These are phyloP conservation scores for Cosmia pyralina DNA, from an alignment of 2,888 invertebrate species.

Conservation along the genomic window DNA sequence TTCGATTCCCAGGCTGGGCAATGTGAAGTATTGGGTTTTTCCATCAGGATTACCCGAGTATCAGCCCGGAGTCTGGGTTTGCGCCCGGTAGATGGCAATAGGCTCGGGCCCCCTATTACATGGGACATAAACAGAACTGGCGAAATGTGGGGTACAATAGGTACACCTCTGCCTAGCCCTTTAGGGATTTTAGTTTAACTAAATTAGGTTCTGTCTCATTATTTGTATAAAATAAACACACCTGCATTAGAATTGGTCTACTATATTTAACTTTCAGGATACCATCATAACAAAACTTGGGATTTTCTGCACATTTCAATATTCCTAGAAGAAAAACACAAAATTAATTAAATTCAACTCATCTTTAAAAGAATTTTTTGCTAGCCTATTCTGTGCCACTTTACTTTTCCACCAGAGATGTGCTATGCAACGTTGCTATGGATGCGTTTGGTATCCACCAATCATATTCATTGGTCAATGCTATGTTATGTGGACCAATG, in stretches of 20 bases:
- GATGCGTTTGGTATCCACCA: too few relatives aligned
- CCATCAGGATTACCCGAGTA: background rate
- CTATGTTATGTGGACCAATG: too few relatives aligned
- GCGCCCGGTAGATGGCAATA: too few relatives aligned
- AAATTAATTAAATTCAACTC: background rate
- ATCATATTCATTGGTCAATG: too few relatives aligned
- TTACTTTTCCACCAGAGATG: too few relatives aligned
- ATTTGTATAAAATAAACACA: constrained; percentile 70
- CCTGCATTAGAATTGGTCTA: constrained; percentile 95
- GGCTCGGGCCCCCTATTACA: background rate
- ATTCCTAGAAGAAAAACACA: constrained; percentile 71
- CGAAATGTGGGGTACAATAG: background rate
- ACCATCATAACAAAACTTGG: constrained; percentile 73
- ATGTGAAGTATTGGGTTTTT: background rate
- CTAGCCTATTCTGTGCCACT: background rate
- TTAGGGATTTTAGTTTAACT: background rate
- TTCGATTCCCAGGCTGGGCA: background rate
- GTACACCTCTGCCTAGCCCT: background rate
- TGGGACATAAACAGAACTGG: too few relatives aligned
- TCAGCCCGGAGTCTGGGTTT: too few relatives aligned
- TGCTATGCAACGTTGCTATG: too few relatives aligned
- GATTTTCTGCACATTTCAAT: constrained; percentile 75
- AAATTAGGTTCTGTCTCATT: background rate
- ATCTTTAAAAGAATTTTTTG: background rate
- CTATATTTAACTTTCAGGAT: constrained; percentile 91